Percentiles rank a stretch among this genome's conserved stretches.
Evolutionary conservation across 2,797 vertebrate species (phyloP).

Genomic region (Danio tinwini): DNA sequence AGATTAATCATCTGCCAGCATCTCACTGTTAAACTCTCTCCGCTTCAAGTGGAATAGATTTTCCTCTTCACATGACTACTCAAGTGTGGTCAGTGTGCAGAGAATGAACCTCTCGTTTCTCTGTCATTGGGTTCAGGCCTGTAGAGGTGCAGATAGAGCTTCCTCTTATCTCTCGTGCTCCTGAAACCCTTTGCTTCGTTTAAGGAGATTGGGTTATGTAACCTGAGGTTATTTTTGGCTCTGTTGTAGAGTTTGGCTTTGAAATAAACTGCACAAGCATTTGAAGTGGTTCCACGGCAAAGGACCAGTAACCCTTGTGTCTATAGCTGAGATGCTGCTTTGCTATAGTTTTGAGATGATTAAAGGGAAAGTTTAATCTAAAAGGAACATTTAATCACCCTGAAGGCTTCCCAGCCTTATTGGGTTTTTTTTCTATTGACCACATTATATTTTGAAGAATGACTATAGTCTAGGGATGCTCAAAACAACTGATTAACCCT

Average conservation of each 20-base stretch:
- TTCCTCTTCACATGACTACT: slow-evolving; percentile 17
- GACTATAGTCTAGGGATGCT: too few relatives aligned
- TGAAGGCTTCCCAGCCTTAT: too few relatives aligned
- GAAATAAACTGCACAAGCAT: slow-evolving; percentile 33
- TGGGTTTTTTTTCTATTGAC: too few relatives aligned
- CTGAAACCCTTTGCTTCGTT: slow-evolving; percentile 46
- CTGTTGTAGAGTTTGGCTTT: slow-evolving; percentile 43
- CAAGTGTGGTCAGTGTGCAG: slow-evolving; percentile 15
- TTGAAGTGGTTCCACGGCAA: slow-evolving; percentile 19
- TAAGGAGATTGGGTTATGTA: slow-evolving; percentile 61
- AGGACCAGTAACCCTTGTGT: slow-evolving; percentile 3
- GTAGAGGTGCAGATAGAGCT: slow-evolving; percentile 5
- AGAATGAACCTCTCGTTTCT: slow-evolving; percentile 7
- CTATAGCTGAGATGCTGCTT: not conserved
- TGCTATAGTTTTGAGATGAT: not conserved
- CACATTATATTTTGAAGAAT: too few relatives aligned
- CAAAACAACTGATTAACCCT: too few relatives aligned
- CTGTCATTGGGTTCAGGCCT: slow-evolving; percentile 24
- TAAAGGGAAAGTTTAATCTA: not conserved
- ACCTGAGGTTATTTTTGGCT: slow-evolving; percentile 58
- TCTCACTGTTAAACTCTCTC: slow-evolving; percentile 8
- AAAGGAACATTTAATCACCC: too few relatives aligned
- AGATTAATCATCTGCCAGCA: slow-evolving; percentile 19
- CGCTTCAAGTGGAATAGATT: slow-evolving; percentile 23
- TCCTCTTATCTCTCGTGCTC: slow-evolving; percentile 33